phyloP scores from a whole-genome alignment of 2,888 invertebrate genomes.

The Drosophila rellima region DNA sequence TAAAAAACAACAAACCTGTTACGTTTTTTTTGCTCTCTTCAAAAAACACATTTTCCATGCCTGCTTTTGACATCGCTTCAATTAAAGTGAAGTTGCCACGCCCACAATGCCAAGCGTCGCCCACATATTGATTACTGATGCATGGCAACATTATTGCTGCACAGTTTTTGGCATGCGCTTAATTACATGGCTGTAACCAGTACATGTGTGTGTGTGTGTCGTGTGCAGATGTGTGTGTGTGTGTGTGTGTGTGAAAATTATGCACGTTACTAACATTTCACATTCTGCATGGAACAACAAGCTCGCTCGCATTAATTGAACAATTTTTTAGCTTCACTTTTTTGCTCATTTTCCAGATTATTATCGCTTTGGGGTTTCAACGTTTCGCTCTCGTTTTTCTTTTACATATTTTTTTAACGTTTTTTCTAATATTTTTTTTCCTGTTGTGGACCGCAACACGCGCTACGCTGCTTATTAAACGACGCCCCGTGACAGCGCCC shows the following conservation, averaged over 20 bases:
- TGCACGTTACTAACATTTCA: slow-evolving; percentile 65
- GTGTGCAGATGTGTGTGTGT: slow-evolving; percentile 15
- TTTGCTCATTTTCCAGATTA: slow-evolving; percentile 66
- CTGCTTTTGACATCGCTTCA: slow-evolving; percentile 67
- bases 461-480: slow-evolving; percentile 58
- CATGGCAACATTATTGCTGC: slow-evolving; percentile 65
- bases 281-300: slow-evolving; percentile 46
- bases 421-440: slow-evolving; percentile 1
- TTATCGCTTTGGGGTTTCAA: slow-evolving; percentile 61
- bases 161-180: slow-evolving; percentile 78
- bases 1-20: slow-evolving; percentile 10
- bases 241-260: slow-evolving; percentile 46
- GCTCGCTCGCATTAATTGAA: slow-evolving; percentile 73
- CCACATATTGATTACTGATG: slow-evolving; percentile 64
- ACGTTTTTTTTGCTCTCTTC: slow-evolving; percentile 16
- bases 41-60: slow-evolving; percentile 35
- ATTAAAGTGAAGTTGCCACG: slow-evolving; percentile 60
- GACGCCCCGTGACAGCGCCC: slow-evolving; percentile 42
- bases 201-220: slow-evolving; percentile 13
- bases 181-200: slow-evolving; percentile 70
- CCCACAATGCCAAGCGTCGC: slow-evolving; percentile 38
- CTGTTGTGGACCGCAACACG: slow-evolving; percentile 44
- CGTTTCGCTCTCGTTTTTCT: slow-evolving; percentile 30
- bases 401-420: background rate
- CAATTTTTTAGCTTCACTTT: slow-evolving; percentile 66